phyloP scores from a whole-genome alignment of 2,113 vertebrate genomes.

The Sardina pilchardus region DNA sequence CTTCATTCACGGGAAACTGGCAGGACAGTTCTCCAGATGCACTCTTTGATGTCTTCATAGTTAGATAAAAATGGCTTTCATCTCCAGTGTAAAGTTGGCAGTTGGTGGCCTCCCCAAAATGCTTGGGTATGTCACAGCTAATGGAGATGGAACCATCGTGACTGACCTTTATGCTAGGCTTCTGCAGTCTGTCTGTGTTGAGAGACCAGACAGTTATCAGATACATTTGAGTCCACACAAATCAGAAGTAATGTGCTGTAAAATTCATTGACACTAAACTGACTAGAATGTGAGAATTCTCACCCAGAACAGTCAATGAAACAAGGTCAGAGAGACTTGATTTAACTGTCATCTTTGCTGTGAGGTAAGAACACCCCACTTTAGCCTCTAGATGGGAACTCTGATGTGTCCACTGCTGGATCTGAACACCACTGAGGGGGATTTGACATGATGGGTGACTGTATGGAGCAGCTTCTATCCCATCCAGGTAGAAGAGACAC shows the following conservation, averaged over 20 bases:
- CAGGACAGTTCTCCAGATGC: not conserved
- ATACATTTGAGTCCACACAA: too few species aligned
- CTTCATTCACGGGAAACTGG: not conserved
- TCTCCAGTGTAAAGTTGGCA: slow-evolving; percentile 49
- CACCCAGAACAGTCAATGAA: slow-evolving; percentile 29
- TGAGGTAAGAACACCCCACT: slow-evolving; percentile 18
- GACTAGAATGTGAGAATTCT: slow-evolving; percentile 12
- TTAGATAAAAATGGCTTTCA: not conserved
- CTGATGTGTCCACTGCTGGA: slow-evolving; percentile 27
- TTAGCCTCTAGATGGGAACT: not conserved
- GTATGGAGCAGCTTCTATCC: not conserved
- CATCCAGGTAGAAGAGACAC: slow-evolving; percentile 32
- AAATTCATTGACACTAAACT: not conserved
- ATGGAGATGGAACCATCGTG: not conserved
- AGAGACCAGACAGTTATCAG: not conserved
- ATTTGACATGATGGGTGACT: slow-evolving; percentile 23
- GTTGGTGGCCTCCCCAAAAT: not conserved
- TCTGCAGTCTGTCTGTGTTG: slow-evolving; percentile 27
- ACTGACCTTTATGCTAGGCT: not conserved
- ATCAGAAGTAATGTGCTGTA: not conserved
- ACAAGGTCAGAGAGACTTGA: slow-evolving; percentile 27
- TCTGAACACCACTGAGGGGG: slow-evolving; percentile 29
- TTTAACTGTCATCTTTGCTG: not conserved
- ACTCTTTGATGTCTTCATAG: rapidly evolving
- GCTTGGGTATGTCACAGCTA: slow-evolving; percentile 16